Evolutionary conservation across 2,113 vertebrate genomes (phyloP).

Genomic region (Hyperoodon ampullatus): DNA sequence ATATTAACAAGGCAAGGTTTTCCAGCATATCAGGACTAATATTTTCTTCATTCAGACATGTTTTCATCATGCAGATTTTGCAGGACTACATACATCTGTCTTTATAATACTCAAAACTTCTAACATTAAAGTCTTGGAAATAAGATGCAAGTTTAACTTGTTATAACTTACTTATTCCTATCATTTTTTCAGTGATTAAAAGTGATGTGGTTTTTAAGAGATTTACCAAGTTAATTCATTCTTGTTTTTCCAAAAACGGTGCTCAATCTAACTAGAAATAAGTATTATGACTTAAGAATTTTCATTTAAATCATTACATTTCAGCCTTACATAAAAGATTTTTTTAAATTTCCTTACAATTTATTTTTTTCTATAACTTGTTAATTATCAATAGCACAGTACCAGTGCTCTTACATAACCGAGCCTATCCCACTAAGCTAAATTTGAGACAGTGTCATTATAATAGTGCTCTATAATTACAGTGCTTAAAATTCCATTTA

Average conservation of each 20-base stretch:
- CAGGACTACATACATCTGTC: conserved; percentile 60
- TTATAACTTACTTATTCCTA: conserved; percentile 53
- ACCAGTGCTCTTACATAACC: background rate
- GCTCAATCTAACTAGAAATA: background rate
- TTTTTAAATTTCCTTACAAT: background rate
- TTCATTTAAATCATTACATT: background rate
- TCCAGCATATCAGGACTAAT: conserved; percentile 75
- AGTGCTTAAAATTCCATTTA: background rate
- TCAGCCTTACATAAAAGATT: background rate
- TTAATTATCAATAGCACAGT: background rate
- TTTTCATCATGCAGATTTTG: conserved; percentile 76
- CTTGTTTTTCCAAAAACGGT: conserved; percentile 41
- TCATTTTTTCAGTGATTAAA: conserved; percentile 63
- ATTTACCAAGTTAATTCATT: background rate
- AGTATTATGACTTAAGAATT: background rate
- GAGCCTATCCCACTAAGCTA: background rate
- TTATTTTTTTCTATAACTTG: background rate
- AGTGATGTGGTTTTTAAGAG: conserved; percentile 46
- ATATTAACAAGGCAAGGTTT: conserved; percentile 75
- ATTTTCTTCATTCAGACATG: conserved; percentile 76
- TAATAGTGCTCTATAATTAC: background rate
- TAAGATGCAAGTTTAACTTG: conserved; percentile 50
- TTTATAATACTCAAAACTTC: conserved; percentile 70
- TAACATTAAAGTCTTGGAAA: conserved; percentile 67
- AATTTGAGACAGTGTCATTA: background rate